Evolutionary conservation across 2,888 invertebrate species (phyloP).

Genomic region (Molorchus minor): DNA sequence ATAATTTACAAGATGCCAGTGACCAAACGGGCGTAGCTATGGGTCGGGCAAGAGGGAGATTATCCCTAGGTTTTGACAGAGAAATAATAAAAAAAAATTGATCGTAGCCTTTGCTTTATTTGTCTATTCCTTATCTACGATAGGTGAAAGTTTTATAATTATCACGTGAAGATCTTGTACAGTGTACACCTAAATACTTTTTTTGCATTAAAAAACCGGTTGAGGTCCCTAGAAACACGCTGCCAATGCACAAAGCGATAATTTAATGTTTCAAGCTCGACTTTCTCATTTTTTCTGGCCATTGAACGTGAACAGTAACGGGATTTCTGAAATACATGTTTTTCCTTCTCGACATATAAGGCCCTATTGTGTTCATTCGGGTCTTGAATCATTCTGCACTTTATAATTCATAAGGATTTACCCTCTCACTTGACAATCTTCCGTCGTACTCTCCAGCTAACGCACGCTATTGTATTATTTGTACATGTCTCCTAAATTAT

Average conservation of each 20-base stretch:
- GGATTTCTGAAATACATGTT: conserved; percentile 52
- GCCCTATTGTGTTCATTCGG: conserved; percentile 48
- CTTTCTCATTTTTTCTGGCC: conserved; percentile 51
- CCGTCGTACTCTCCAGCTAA: conserved; percentile 24
- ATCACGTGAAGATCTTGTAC: no score
- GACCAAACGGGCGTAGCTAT: no score
- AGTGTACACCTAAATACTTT: no score
- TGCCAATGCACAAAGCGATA: no score
- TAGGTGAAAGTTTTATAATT: no score
- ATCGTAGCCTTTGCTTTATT: no score
- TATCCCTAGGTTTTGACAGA: no score
- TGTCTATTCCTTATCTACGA: no score
- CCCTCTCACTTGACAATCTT: conserved; percentile 25
- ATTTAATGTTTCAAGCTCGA: conserved; percentile 39
- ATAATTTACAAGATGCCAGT: conserved; percentile 39
- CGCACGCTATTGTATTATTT: conserved; percentile 23
- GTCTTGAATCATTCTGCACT: conserved; percentile 47
- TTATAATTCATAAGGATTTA: conserved; percentile 50
- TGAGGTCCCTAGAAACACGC: no score
- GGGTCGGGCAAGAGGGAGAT: no score
- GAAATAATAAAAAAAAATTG: no score
- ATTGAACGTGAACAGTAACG: conserved; percentile 53
- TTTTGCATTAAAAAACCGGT: no score
- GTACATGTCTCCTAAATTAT: conserved; percentile 17
- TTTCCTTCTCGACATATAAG: conserved; percentile 48